These are phyloP conservation scores for Pseudopleuronectes americanus DNA, from an alignment of 2,797 vertebrate genomes.

Conservation along the genomic window DNA sequence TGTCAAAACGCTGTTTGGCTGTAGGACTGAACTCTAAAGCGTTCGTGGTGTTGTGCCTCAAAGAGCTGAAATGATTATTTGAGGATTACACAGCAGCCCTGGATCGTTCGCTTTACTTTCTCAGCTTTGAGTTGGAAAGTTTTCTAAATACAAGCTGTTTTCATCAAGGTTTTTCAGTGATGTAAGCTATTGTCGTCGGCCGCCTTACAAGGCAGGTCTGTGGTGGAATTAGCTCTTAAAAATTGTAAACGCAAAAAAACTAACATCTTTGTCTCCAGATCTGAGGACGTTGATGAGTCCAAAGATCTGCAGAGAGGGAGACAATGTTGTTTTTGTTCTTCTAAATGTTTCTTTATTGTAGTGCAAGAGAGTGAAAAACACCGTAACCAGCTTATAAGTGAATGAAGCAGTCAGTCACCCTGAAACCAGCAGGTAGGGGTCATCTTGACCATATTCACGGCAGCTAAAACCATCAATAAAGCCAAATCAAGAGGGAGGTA, in stretches of 20 bases:
- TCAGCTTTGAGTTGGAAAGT: constrained; percentile 78
- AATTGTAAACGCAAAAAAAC: constrained; percentile 64
- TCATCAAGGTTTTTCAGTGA: constrained; percentile 59
- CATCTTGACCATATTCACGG: not conserved
- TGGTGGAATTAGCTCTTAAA: constrained; percentile 73
- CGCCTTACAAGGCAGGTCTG: constrained; percentile 81
- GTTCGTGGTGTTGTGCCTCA: constrained; percentile 48
- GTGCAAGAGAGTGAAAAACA: constrained; percentile 60
- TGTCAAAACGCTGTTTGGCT: constrained; percentile 42
- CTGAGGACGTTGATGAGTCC: constrained; percentile 78
- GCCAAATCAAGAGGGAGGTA: constrained; percentile 31
- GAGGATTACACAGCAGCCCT: constrained; percentile 45
- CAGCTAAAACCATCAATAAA: constrained; percentile 33
- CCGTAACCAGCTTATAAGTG: constrained; percentile 74
- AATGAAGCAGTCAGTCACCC: constrained; percentile 64
- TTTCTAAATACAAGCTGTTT: constrained; percentile 67
- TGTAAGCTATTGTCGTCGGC: constrained; percentile 59
- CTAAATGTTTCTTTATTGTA: constrained; percentile 52
- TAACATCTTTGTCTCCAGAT: constrained; percentile 83
- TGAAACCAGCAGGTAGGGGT: constrained; percentile 24
- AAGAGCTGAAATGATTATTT: constrained; percentile 36
- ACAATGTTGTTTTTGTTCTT: constrained; percentile 66
- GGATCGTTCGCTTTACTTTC: constrained; percentile 56
- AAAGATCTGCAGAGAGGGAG: constrained; percentile 77
- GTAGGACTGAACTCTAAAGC: constrained; percentile 48